A percentile compares a stretch with the other conserved stretches of the same genome.
Conservation (phyloP, 1,140 invertebrate species). For the Neelides sp. region DNA sequence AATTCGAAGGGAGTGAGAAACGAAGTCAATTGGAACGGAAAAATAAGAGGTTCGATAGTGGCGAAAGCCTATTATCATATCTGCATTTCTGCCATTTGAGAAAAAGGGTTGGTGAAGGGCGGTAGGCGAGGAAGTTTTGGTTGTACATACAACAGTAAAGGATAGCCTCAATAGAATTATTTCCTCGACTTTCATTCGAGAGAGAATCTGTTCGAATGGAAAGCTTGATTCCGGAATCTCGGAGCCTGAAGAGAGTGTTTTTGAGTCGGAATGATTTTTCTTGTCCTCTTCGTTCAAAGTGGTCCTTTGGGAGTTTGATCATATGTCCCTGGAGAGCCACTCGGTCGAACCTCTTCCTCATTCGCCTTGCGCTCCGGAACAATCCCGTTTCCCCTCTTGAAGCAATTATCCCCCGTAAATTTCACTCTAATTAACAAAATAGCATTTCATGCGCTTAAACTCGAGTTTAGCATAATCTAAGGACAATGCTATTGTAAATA, state of each 20-base stretch:
- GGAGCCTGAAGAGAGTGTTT: constrained; percentile 22
- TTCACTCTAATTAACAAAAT: constrained; percentile 20
- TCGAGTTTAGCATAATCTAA: neutral
- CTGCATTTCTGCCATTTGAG: too few species aligned
- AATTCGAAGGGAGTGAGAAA: too few species aligned
- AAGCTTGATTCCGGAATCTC: constrained; percentile 23
- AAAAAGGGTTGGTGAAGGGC: too few species aligned
- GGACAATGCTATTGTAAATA: constrained; percentile 1
- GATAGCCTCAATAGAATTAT: neutral
- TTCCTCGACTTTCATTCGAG: neutral
- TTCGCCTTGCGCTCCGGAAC: constrained; percentile 9
- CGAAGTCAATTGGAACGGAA: too few species aligned
- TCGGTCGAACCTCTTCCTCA: neutral
- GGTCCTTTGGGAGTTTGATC: constrained; percentile 22
- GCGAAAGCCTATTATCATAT: too few species aligned
- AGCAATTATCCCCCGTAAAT: constrained; percentile 17
- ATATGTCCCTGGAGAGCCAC: constrained; percentile 20
- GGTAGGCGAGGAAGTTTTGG: too few species aligned
- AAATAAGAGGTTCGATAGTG: too few species aligned
- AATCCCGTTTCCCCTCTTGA: constrained; percentile 10
- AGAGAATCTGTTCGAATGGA: constrained; percentile 18
- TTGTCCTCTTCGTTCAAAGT: constrained; percentile 22
- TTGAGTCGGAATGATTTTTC: constrained; percentile 28
- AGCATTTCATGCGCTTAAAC: neutral
- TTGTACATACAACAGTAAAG: neutral